phyloP scores from a whole-genome alignment of 2,797 vertebrate genomes.

The Pangasius mekongensis region DNA sequence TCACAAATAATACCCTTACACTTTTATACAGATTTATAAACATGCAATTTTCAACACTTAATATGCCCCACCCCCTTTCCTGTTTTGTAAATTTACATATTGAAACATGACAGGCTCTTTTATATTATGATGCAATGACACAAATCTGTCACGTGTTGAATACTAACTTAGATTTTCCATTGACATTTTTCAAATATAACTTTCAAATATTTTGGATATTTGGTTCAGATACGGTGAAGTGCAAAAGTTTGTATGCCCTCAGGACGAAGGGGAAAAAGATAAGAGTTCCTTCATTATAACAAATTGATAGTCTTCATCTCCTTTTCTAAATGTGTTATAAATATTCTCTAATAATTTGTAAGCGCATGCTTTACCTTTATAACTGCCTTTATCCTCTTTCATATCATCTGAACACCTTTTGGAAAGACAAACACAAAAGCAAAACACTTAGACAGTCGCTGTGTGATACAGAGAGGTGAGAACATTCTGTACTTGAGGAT shows the following conservation, averaged over 20 bases:
- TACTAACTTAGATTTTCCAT: background rate
- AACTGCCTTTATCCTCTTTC: background rate
- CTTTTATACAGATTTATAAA: background rate
- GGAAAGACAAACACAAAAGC: background rate
- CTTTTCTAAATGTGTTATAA: background rate
- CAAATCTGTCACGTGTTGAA: background rate
- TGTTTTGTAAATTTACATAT: background rate
- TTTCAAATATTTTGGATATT: background rate
- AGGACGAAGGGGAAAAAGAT: background rate
- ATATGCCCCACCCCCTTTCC: background rate
- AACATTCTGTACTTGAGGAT: background rate
- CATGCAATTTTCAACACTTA: background rate
- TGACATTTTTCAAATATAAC: background rate
- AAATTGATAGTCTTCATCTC: background rate
- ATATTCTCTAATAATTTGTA: background rate
- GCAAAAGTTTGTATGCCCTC: background rate
- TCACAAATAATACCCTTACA: background rate
- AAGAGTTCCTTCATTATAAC: background rate
- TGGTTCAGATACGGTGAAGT: background rate
- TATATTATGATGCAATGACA: background rate
- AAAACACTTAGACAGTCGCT: background rate
- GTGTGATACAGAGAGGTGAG: background rate
- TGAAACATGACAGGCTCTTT: background rate
- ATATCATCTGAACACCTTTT: background rate
- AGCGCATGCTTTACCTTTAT: background rate